These are phyloP conservation scores for Acestrorhynchus altus DNA, from an alignment of 2,797 vertebrate species.

Conservation along the genomic window DNA sequence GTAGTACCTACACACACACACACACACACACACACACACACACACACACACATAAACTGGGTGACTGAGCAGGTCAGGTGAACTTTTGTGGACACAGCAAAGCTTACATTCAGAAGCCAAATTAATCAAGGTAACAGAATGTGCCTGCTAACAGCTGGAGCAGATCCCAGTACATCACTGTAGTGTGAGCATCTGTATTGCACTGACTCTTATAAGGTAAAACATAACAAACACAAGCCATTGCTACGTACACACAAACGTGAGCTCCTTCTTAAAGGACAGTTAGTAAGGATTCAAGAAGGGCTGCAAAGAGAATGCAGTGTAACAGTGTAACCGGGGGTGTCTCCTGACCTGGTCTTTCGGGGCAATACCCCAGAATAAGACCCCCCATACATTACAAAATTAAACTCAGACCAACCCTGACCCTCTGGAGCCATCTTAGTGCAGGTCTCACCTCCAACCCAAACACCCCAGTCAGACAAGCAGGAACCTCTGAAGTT, in stretches of 20 bases:
- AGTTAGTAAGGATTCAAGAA: background rate
- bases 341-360: too few relatives aligned
- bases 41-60: background rate
- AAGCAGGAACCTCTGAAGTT: too few relatives aligned
- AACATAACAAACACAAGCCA: background rate
- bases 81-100: background rate
- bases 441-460: too few relatives aligned
- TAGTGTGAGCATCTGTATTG: background rate
- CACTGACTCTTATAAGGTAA: background rate
- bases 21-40: background rate
- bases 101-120: background rate
- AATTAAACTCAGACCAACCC: too few relatives aligned
- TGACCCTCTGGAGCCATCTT: too few relatives aligned
- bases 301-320: too few relatives aligned
- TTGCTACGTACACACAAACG: conserved; percentile 4
- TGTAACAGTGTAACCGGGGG: too few relatives aligned
- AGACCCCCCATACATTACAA: too few relatives aligned
- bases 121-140: conserved; percentile 19
- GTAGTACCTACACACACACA: conserved; percentile 39
- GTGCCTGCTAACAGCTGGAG: background rate
- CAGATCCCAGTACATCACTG: background rate
- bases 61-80: background rate
- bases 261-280: background rate
- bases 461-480: too few relatives aligned
- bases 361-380: too few relatives aligned